These are phyloP conservation scores for Donacobius atricapilla DNA, from an alignment of 2,113 vertebrate species.

Conservation along the genomic window DNA sequence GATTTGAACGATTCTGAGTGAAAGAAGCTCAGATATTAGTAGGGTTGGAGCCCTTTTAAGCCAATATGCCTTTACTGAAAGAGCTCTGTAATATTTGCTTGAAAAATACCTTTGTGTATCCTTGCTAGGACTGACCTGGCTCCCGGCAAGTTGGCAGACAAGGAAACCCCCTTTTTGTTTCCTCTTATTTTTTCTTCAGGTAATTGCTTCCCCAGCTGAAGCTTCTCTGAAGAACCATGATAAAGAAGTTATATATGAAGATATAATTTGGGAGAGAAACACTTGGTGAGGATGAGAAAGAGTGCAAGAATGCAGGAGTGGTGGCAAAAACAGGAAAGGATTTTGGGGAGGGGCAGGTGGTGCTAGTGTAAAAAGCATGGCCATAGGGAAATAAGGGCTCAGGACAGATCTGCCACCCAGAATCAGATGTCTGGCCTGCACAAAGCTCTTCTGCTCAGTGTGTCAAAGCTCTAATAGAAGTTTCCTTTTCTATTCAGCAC, in stretches of 20 bases:
- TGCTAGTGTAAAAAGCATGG: not conserved
- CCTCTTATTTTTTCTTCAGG: not conserved
- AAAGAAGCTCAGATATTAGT: not conserved
- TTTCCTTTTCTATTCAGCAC: not conserved
- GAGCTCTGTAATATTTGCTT: constrained; percentile 23
- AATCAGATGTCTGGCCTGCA: not conserved
- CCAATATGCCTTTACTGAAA: constrained; percentile 1
- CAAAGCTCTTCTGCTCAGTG: not conserved
- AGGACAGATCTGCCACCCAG: not conserved
- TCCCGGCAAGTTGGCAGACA: not conserved
- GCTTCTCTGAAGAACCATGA: not conserved
- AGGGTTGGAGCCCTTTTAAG: constrained; percentile 12
- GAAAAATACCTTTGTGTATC: not conserved
- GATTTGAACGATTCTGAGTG: not conserved
- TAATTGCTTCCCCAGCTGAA: not conserved
- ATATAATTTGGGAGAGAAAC: not conserved
- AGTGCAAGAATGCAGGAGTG: not conserved
- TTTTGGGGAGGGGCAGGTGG: not conserved
- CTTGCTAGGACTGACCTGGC: not conserved
- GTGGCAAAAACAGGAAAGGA: not conserved
- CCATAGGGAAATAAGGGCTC: not conserved
- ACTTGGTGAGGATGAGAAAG: not conserved
- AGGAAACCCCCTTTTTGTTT: not conserved
- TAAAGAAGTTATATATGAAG: not conserved
- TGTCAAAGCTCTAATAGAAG: not conserved